Base-by-base conservation (phyloP, 2,888 invertebrate genomes). In the Hololepta plana region DNA sequence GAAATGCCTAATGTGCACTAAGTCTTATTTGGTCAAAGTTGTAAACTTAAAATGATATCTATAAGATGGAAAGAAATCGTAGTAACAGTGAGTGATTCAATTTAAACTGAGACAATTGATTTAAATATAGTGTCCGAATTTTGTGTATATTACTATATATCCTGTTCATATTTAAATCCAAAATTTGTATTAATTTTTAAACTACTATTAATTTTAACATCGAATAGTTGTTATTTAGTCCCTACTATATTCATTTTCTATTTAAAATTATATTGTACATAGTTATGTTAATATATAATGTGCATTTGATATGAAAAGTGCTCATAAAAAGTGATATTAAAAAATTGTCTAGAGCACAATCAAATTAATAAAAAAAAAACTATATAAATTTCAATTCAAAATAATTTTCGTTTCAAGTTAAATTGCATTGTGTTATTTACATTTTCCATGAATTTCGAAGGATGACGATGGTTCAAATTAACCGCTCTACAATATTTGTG, bases 21-120 rank as follows among this genome's bases (percentile, higher is more conserved):
- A n/a, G n/a, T n/a, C n/a, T n/a, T n/a, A n/a, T 53, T 63, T 45
- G 57, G 61, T 39, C 45, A 51, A 38, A 51, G 46, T 44, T 46
- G n/a, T n/a, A n/a, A n/a, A n/a, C n/a, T n/a, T n/a, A n/a, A n/a
- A n/a, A n/a, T n/a, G n/a, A n/a, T n/a, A 42, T 34, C 40, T n/a
- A n/a, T n/a, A n/a, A n/a, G n/a, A n/a, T n/a, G n/a, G n/a, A n/a
- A n/a, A n/a, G n/a, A n/a, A n/a, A n/a, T n/a, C n/a, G n/a, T n/a
- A n/a, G n/a, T n/a, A 33, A 37, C 42, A 35, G 41, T 45, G 42
- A 42, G 38, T 38, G 40, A 36, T 45, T 47, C 43, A 45, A 43
- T 42, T 43, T 35, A 30, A 24, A 17, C 16, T 27, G 32, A 29
- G 30, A 32, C 9, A 27, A 26, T 30, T 37, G 34, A 30, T n/a